Evolutionary conservation across 2,797 vertebrate genomes (phyloP), one percentile per base, ranked within the genome.

Genomic region (Loris lydekkerianus): DNA sequence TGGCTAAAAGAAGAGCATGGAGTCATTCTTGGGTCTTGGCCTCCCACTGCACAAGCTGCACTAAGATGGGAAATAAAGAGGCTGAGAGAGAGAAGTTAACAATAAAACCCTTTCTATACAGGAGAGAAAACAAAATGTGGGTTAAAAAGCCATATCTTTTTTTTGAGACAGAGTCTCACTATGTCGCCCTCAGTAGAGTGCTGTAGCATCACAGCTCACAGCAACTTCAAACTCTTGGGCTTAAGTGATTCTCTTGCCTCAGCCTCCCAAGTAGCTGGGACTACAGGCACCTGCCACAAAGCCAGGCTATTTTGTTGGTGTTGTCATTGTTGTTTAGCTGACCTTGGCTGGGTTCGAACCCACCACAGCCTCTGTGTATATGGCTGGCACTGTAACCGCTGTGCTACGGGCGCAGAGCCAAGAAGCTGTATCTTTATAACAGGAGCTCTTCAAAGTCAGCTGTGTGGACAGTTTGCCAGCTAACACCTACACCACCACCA

Each of bases 21-120:
- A 43, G 13, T 77, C 63, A 10, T 49, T 75, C 78, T 65, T n/a
- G 23, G 0, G 2, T 25, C 78, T 6, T 11, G 37, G 75, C 69
- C 67, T 63, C 46, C 7, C 1, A 17, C 1, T 17, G 27, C 43
- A 29, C 21, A 5, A 60, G 27, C 7, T 34, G 14, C 53, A n/a
- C 73, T 53, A 82, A 76, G 69, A 81, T 40, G 4, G 58, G 72
- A 90, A 86, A 43, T 60, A 40, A 94, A 37, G n/a, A 10, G 53
- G 72, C 21, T 25, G 53, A 78, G 27, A 60, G 6, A 56, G 34
- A 37, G 53, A 78, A 77, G 31, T 46, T 21, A 43, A 86, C 91
- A 69, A 63, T 23, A 63, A 34, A 61, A 70, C 2, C 11, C 63
- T 49, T 85, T 27, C 2, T 43, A 27, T 58, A 60, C 23, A 37